These are phyloP conservation scores for Chymomyza fuscimana DNA, from an alignment of 2,888 invertebrate genomes.

Conservation along the genomic window DNA sequence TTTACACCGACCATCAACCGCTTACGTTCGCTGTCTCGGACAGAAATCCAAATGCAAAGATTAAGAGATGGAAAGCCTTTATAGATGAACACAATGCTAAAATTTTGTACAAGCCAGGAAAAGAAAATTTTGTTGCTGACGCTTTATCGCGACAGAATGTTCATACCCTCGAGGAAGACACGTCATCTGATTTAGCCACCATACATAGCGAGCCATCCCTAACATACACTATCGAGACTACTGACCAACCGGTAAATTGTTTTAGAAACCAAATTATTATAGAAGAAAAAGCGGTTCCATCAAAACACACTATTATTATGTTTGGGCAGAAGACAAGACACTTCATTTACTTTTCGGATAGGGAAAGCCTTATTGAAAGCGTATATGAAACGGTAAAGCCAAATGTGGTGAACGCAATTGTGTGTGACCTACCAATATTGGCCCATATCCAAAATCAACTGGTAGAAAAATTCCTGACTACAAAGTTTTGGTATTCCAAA, in stretches of 20 bases:
- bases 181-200: neutral
- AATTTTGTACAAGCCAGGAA: slow-evolving; percentile 1
- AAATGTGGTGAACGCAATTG: slow-evolving; percentile 31
- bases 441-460: slow-evolving; percentile 29
- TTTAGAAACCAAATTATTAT: too few relatives aligned
- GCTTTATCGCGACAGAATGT: too few relatives aligned
- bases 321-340: neutral
- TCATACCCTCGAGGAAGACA: too few relatives aligned
- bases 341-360: neutral
- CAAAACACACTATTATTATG: too few relatives aligned
- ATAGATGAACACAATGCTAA: slow-evolving; percentile 13
- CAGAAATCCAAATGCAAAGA: neutral
- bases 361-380: slow-evolving; percentile 1
- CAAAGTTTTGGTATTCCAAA: slow-evolving; percentile 23
- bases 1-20: slow-evolving; percentile 13
- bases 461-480: slow-evolving; percentile 27
- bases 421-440: slow-evolving; percentile 8
- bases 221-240: neutral
- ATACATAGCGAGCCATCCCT: neutral
- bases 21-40: slow-evolving; percentile 15
- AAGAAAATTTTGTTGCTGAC: neutral
- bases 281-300: too few relatives aligned
- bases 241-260: neutral
- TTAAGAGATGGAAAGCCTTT: neutral
- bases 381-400: neutral